Evolutionary conservation across 2,888 invertebrate species (phyloP).

Genomic region (Conistra vaccinii): DNA sequence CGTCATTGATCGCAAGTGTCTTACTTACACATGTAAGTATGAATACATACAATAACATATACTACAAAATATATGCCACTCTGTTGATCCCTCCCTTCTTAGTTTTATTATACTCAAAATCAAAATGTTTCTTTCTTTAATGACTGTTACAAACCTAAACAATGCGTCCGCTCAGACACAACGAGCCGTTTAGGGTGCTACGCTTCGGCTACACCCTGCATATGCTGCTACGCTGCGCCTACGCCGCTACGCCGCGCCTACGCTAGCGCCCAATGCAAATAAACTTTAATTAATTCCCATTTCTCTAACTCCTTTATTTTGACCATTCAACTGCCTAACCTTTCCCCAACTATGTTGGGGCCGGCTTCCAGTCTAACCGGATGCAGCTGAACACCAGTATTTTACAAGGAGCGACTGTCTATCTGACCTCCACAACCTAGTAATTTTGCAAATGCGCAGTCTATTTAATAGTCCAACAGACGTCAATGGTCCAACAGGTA

Average conservation of each 20-base stretch:
- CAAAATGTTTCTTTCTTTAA: background rate
- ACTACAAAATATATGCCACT: background rate
- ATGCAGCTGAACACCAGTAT: too few species aligned
- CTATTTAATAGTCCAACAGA: conserved; percentile 36
- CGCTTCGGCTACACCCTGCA: background rate
- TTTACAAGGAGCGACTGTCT: too few species aligned
- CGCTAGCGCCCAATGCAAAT: background rate
- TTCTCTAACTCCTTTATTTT: conserved; percentile 28
- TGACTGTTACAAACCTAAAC: background rate
- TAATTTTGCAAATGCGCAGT: conserved; percentile 29
- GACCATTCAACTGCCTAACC: too few species aligned
- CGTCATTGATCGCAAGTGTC: background rate
- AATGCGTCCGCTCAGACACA: background rate
- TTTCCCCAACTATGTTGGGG: too few species aligned
- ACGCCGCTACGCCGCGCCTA: conserved; percentile 12
- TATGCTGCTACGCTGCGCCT: background rate
- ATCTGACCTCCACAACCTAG: too few species aligned
- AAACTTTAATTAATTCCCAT: background rate
- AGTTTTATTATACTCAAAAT: background rate
- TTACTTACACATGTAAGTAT: background rate
- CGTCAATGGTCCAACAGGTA: conserved; percentile 27
- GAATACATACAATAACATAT: background rate
- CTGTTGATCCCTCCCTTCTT: background rate
- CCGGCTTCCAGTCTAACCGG: too few species aligned
- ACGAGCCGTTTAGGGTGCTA: background rate